Evolutionary conservation across 1,140 invertebrate species (phyloP).

Genomic region (Lordiphosa mommai): DNA sequence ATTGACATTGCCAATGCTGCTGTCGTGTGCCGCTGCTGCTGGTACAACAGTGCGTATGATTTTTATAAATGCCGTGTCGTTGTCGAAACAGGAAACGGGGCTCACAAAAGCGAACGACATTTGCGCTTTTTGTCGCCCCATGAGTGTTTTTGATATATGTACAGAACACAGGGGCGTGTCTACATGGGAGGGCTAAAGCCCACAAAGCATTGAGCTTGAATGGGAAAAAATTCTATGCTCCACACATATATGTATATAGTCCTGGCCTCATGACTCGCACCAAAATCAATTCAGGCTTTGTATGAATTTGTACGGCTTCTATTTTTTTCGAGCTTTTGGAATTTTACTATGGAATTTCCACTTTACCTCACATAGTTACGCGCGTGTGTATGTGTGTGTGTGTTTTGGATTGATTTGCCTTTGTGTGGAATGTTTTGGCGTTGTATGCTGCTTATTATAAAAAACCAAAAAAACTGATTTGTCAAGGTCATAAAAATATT

Average conservation of each 20-base stretch:
- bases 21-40: conserved; percentile 66
- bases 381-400: not conserved
- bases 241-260: conserved; percentile 9
- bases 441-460: conserved; percentile 62
- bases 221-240: not conserved
- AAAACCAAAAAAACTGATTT: conserved; percentile 69
- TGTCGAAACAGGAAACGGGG: conserved; percentile 62
- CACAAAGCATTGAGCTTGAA: not conserved
- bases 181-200: not conserved
- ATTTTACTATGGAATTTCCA: conserved; percentile 42
- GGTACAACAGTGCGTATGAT: conserved; percentile 71
- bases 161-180: conserved; percentile 4
- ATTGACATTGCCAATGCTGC: conserved; percentile 36
- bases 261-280: conserved; percentile 39
- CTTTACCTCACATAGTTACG: not conserved
- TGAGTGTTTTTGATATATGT: conserved; percentile 35
- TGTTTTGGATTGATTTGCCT: conserved; percentile 37
- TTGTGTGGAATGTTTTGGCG: conserved; percentile 35
- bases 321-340: conserved; percentile 47
- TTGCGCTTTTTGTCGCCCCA: conserved; percentile 46
- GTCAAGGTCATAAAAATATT: conserved; percentile 67
- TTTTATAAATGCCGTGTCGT: conserved; percentile 72
- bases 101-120: conserved; percentile 57
- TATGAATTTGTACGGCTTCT: conserved; percentile 68
- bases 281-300: conserved; percentile 57